Evolutionary conservation across 37 sponge, comb jelly and placozoan species (phyloP).

Genomic region (Cladorhizidae sp.): DNA sequence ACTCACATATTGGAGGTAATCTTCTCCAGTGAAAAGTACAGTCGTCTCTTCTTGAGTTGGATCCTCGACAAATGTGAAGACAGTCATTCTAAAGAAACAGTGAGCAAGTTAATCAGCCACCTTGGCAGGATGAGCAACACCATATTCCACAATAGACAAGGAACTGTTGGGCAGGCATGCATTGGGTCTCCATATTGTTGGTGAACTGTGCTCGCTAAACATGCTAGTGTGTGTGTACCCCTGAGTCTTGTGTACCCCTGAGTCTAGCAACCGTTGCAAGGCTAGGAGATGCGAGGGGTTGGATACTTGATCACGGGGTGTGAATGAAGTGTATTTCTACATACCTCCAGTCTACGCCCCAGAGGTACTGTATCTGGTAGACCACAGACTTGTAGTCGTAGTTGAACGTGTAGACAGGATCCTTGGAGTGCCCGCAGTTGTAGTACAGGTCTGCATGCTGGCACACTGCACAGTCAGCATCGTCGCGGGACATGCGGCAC

Average conservation of each 20-base stretch:
- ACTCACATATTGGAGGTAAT: slow-evolving; percentile 54
- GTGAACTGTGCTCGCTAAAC: no score
- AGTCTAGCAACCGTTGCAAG: no score
- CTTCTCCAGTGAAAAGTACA: slow-evolving; percentile 25
- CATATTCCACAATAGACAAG: no score
- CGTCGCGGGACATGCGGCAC: slow-evolving; percentile 4
- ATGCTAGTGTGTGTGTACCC: no score
- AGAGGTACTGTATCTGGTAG: slow-evolving; percentile 40
- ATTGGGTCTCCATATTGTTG: no score
- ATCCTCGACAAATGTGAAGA: slow-evolving; percentile 36
- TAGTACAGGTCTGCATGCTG: slow-evolving; percentile 49
- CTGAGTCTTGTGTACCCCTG: no score
- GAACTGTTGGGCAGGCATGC: no score
- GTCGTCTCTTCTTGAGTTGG: slow-evolving; percentile 19
- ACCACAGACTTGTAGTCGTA: not conserved
- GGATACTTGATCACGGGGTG: no score
- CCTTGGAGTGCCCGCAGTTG: slow-evolving; percentile 21
- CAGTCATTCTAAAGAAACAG: slow-evolving; percentile 29
- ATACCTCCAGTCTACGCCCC: slow-evolving; percentile 53
- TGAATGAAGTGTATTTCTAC: not conserved
- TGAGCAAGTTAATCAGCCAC: not conserved
- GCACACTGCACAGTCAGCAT: slow-evolving; percentile 18
- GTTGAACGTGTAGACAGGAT: slow-evolving; percentile 19
- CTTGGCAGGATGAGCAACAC: no score
- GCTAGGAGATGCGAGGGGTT: not conserved